Base-by-base conservation (phyloP, 2,797 vertebrate species). In the Avahi laniger region DNA sequence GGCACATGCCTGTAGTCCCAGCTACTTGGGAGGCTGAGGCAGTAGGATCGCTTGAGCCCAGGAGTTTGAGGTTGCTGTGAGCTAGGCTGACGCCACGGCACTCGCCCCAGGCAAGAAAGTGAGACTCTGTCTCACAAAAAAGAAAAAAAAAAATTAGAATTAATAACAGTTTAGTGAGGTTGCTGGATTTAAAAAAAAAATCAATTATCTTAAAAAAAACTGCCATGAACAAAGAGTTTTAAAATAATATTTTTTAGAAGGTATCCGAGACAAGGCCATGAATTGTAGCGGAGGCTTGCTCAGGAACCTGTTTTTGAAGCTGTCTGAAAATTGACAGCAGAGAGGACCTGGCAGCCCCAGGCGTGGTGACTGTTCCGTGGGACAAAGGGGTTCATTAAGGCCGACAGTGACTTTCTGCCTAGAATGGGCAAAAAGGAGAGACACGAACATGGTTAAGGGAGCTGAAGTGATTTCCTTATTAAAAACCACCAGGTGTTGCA, bases 401-500 rank as follows among this genome's bases (percentile, higher is more conserved):
- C 28, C 0, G 5, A 57, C 6, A 54, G 13, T 75, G 63, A 30
- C 30, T 79, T 87, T 78, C 61, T 69, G 22, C 57, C 85, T 59
- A 10, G 46, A 78, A 28, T 30, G 2, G 1, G 15, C 15, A 7
- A 20, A n/a, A 38, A 50, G 5, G 24, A 48, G 33, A 81, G 20
- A 59, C 41, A 30, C 7, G 8, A 33, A 80, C 61, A 30, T 9
- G 18, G 67, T 41, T 22, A 14, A 22, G 24, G 61, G 18, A 38
- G n/a, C 41, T 35, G 33, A 83, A 4, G 30, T 4, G 14, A 54
- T 41, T 63, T 38, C 20, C 18, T 6, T 13, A 5, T 61, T 24
- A 59, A 61, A 75, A 93, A 33, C 6, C 0, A n/a, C 48, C 35
- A 5, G 99, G 98, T 9, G 98, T 99, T 91, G 99, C 99, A 98